Base-by-base conservation (phyloP, 2,113 vertebrate genomes). In the Choloepus hoffmanni region DNA sequence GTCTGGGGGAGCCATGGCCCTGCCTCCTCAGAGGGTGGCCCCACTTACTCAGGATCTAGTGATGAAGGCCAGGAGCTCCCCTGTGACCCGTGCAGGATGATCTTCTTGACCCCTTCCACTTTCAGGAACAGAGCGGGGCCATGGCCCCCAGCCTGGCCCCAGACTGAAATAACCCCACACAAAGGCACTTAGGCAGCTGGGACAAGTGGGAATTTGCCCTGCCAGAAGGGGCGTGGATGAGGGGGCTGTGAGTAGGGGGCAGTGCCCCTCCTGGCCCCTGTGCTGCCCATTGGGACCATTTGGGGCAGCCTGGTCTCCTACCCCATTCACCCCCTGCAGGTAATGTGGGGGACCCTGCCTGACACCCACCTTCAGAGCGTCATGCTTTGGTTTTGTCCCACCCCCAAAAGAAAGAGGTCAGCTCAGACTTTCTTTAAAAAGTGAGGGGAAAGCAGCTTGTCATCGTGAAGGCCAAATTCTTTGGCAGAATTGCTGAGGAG, bases 101-200 rank as follows among this genome's bases (percentile, higher is more conserved):
- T 99, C 97, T 99, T 99, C 98, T 98, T 99, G 96, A 99, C 96
- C n/a, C 99, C 99, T 93, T 99, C 99, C 91, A 98, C 97, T 28
- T 99, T 98, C 93, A 98, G 95, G 86, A 99, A 97, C 95, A 99
- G 84, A 70, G 98, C 95, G 6, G 98, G 1, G 98, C 36, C 98
- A 98, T 98, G 76, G 83, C 62, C 78, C 21, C 15, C 23, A 45
- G 43, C 43, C 43, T 45, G 23, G 72, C 19, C 2, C 1, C 2
- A 14, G 14, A 26, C 45, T 3, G 74, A 60, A 89, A 82, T 95
- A 77, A 97, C 93, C 45, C 74, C 30, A 53, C 50, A 53, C 50
- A 18, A 21, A 21, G 18, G 19, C 55, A 18, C 72, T 68, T 13
- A 36, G 67, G 33, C 21, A 8, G 72, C 72, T 26, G 72, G 43